Evolutionary conservation across 1,140 invertebrate genomes (phyloP).

Genomic region (Megalonaias nervosa): DNA sequence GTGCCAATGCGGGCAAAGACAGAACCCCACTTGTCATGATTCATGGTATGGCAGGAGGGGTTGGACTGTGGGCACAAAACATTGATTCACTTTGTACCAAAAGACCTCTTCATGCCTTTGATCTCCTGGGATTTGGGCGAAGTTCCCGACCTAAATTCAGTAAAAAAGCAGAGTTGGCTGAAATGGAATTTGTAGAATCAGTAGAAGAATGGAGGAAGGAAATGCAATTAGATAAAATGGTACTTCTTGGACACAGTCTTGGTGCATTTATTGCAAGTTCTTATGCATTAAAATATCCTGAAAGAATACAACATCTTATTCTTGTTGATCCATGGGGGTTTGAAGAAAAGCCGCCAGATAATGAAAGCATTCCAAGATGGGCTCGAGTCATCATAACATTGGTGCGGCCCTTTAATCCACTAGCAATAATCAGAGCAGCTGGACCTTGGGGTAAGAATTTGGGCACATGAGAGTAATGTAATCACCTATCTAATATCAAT

Average conservation of each 20-base stretch:
- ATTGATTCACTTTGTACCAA: conserved; percentile 78
- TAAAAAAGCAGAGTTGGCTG: conserved; percentile 84
- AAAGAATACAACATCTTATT: conserved; percentile 89
- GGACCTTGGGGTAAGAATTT: conserved; percentile 85
- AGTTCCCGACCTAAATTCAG: conserved; percentile 91
- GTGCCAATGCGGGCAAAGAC: conserved; percentile 78
- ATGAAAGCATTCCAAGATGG: conserved; percentile 70
- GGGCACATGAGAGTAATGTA: background rate
- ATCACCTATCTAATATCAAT: too few species aligned
- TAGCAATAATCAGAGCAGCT: conserved; percentile 88
- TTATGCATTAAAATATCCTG: conserved; percentile 81
- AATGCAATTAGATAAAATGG: conserved; percentile 90
- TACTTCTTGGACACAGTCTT: conserved; percentile 94
- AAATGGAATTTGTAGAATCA: conserved; percentile 90
- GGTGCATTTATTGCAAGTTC: conserved; percentile 95
- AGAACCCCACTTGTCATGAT: conserved; percentile 85
- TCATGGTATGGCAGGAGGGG: conserved; percentile 95
- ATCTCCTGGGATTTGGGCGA: conserved; percentile 94
- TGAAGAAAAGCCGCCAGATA: conserved; percentile 80
- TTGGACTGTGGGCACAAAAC: conserved; percentile 94
- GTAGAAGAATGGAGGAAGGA: conserved; percentile 95
- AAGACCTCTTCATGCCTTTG: conserved; percentile 93
- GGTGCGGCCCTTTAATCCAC: conserved; percentile 89
- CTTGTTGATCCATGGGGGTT: conserved; percentile 99
- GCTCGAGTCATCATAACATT: conserved; percentile 70